phyloP scores from a whole-genome alignment of 2,888 invertebrate genomes.

The Helicoverpa assulta region DNA sequence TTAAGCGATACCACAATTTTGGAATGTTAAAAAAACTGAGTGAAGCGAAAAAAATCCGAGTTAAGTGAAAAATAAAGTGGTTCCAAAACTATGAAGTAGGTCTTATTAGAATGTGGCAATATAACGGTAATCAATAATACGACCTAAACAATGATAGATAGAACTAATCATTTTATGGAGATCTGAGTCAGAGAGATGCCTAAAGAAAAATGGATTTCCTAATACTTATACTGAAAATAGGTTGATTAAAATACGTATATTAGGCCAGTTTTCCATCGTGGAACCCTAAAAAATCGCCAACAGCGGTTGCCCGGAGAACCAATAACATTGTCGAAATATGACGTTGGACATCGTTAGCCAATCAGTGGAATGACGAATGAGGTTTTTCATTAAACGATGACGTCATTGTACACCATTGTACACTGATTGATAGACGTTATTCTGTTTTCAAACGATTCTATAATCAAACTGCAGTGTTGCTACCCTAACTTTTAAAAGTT shows the following conservation, averaged over 20 bases:
- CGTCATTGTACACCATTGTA: neutral
- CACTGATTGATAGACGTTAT: neutral
- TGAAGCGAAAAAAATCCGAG: too few species aligned
- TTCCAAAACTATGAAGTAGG: too few species aligned
- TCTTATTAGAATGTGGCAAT: too few species aligned
- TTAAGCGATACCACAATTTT: constrained; percentile 15
- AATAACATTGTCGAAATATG: constrained; percentile 17
- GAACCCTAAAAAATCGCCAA: neutral
- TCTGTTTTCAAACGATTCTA: neutral
- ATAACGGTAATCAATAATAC: too few species aligned
- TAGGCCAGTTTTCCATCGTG: neutral
- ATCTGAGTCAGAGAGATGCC: too few species aligned
- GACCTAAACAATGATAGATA: too few species aligned
- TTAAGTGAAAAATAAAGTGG: too few species aligned
- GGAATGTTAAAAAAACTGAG: too few species aligned
- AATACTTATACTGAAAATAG: too few species aligned
- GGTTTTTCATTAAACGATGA: constrained; percentile 10
- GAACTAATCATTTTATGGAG: too few species aligned
- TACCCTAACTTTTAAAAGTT: constrained; percentile 18
- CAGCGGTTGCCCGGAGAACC: neutral
- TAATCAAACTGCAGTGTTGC: constrained; percentile 15
- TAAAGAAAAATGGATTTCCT: too few species aligned
- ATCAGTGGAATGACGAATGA: constrained; percentile 14
- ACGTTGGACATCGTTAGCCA: neutral
- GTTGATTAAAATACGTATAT: too few species aligned